phyloP scores from a whole-genome alignment of 2,888 invertebrate species.

The Limnephilus auricula region DNA sequence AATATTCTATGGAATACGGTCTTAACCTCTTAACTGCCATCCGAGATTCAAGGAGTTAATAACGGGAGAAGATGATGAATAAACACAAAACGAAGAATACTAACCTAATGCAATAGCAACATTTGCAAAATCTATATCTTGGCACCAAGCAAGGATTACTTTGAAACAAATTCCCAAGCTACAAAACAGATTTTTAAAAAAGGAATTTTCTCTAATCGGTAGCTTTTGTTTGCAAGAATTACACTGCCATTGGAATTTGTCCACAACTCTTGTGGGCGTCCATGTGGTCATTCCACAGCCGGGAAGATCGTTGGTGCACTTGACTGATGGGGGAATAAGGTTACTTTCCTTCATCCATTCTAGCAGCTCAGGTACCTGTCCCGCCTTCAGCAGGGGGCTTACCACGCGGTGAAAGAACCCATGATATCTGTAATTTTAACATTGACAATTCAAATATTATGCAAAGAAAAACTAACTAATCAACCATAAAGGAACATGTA shows the following conservation, averaged over 20 bases:
- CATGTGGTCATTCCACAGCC: conserved; percentile 72
- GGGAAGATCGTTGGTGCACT: conserved; percentile 70
- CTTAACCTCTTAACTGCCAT: too few relatives aligned
- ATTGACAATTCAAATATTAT: too few relatives aligned
- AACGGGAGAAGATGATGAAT: neutral
- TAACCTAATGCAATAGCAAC: conserved; percentile 78
- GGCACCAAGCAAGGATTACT: conserved; percentile 82
- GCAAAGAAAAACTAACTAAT: too few relatives aligned
- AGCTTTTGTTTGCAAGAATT: conserved; percentile 72
- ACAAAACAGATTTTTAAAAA: conserved; percentile 81
- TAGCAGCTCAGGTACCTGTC: conserved; percentile 76
- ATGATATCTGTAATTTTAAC: conserved; percentile 69
- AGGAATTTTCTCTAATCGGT: conserved; percentile 76
- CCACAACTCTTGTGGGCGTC: conserved; percentile 75
- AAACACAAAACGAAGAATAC: conserved; percentile 4
- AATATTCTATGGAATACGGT: too few relatives aligned
- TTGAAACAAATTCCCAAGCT: conserved; percentile 80
- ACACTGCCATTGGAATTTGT: conserved; percentile 77
- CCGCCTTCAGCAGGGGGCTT: conserved; percentile 74
- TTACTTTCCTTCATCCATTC: conserved; percentile 76
- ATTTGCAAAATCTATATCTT: conserved; percentile 77
- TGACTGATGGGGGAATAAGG: conserved; percentile 72
- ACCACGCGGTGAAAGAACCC: conserved; percentile 75
- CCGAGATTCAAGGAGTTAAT: too few relatives aligned
- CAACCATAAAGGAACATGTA: neutral